phyloP scores from a whole-genome alignment of 1,140 invertebrate species.

The Panagrolaimus sp. region DNA sequence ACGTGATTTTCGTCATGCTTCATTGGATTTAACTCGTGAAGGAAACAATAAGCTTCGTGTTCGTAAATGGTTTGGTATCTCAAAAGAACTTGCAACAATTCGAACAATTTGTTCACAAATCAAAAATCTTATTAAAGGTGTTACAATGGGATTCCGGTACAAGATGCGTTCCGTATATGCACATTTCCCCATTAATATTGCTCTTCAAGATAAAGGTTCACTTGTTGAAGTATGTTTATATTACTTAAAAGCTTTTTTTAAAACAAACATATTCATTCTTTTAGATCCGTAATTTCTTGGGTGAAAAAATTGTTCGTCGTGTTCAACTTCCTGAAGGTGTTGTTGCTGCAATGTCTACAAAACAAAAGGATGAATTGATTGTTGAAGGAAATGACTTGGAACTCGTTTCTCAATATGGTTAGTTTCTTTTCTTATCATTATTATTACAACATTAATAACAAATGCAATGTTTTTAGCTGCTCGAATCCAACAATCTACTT shows the following conservation, averaged over 20 bases:
- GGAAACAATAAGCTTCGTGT: conserved; percentile 69
- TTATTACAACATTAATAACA: neutral
- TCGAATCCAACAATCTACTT: conserved; percentile 93
- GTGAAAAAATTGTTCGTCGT: conserved; percentile 89
- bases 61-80: conserved; percentile 98
- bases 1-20: conserved; percentile 86
- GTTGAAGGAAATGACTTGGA: conserved; percentile 96
- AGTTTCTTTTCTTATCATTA: conserved; percentile 24
- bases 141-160: conserved; percentile 81
- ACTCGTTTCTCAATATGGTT: conserved; percentile 89
- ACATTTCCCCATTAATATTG: conserved; percentile 99
- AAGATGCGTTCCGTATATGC: conserved; percentile 99
- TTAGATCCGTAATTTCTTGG: conserved; percentile 92
- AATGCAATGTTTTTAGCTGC: conserved; percentile 72
- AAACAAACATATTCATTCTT: conserved; percentile 34
- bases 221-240: conserved; percentile 69
- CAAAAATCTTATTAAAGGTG: conserved; percentile 94
- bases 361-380: conserved; percentile 93
- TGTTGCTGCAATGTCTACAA: conserved; percentile 79
- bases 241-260: neutral
- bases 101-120: conserved; percentile 96
- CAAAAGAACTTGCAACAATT: conserved; percentile 93
- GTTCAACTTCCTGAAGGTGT: conserved; percentile 93
- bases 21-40: conserved; percentile 74
- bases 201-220: conserved; percentile 80